Conservation (phyloP, 2,888 invertebrate species). For the Oscheius myriophilus region DNA sequence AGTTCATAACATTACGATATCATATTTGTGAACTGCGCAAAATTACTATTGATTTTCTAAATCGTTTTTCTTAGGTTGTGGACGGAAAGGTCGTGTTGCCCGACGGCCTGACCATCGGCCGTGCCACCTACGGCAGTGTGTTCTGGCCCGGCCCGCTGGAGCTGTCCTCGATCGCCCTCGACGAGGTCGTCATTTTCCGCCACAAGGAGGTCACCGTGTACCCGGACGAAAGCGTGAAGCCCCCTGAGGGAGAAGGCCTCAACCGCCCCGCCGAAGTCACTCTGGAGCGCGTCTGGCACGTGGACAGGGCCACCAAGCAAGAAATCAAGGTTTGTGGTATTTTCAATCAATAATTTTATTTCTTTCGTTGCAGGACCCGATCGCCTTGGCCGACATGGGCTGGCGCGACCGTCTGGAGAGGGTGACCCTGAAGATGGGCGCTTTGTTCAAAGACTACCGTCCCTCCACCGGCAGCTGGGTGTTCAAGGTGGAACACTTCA, state of each 20-base stretch:
- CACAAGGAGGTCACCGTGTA: constrained; percentile 94
- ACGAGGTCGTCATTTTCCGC: constrained; percentile 73
- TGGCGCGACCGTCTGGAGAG: constrained; percentile 86
- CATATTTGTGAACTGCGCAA: too few relatives aligned
- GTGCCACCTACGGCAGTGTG: constrained; percentile 73
- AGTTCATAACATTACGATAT: too few relatives aligned
- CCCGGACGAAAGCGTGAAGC: constrained; percentile 88
- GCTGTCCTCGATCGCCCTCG: constrained; percentile 46
- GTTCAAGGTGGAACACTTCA: constrained; percentile 77
- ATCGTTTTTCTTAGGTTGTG: constrained; percentile 20
- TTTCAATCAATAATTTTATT: neutral
- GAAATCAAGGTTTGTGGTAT: constrained; percentile 86
- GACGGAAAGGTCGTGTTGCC: constrained; percentile 46
- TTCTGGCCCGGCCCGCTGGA: constrained; percentile 72
- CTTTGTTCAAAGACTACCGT: constrained; percentile 88
- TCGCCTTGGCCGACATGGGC: constrained; percentile 82
- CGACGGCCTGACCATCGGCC: constrained; percentile 73
- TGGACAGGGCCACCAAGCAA: constrained; percentile 83
- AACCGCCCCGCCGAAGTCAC: constrained; percentile 81
- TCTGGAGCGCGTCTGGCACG: constrained; percentile 91
- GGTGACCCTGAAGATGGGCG: constrained; percentile 86
- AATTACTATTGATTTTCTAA: neutral
- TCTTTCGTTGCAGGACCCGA: constrained; percentile 74
- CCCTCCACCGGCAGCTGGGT: constrained; percentile 97
- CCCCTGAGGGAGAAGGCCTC: constrained; percentile 85